Conservation (phyloP, 2,888 invertebrate species). For the Rhorus exstirpatorius region DNA sequence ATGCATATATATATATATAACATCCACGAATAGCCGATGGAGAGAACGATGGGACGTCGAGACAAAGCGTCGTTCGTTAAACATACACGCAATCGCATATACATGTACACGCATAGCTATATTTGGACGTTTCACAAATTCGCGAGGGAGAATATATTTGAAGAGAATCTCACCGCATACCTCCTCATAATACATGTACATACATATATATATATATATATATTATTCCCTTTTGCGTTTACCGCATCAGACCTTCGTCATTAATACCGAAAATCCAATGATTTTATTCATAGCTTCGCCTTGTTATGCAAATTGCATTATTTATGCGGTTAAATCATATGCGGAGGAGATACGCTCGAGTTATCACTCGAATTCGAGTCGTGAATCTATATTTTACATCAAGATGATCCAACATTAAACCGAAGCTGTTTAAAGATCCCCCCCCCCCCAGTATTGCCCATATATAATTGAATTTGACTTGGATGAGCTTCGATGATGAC, state of each 20-base stretch:
- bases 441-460: not conserved
- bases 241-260: slow-evolving; percentile 71
- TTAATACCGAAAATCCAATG: slow-evolving; percentile 83
- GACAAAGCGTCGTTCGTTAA: slow-evolving; percentile 55
- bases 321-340: slow-evolving; percentile 78
- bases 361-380: slow-evolving; percentile 8
- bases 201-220: not conserved
- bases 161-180: slow-evolving; percentile 17
- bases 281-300: slow-evolving; percentile 82
- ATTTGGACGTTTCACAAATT: slow-evolving; percentile 40
- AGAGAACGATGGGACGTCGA: slow-evolving; percentile 23
- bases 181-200: slow-evolving; percentile 8
- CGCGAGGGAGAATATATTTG: slow-evolving; percentile 57
- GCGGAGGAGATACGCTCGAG: slow-evolving; percentile 57
- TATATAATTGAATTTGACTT: slow-evolving; percentile 1
- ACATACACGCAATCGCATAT: slow-evolving; percentile 8
- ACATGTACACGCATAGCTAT: not conserved
- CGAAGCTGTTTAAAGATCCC: not conserved
- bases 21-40: slow-evolving; percentile 15
- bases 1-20: not conserved
- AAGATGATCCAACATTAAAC: not conserved
- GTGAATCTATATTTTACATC: not conserved
- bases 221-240: slow-evolving; percentile 10
- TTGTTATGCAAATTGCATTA: slow-evolving; percentile 84
- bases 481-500: not conserved